phyloP scores from a whole-genome alignment of 2,797 vertebrate genomes.

The Catharus ustulatus region DNA sequence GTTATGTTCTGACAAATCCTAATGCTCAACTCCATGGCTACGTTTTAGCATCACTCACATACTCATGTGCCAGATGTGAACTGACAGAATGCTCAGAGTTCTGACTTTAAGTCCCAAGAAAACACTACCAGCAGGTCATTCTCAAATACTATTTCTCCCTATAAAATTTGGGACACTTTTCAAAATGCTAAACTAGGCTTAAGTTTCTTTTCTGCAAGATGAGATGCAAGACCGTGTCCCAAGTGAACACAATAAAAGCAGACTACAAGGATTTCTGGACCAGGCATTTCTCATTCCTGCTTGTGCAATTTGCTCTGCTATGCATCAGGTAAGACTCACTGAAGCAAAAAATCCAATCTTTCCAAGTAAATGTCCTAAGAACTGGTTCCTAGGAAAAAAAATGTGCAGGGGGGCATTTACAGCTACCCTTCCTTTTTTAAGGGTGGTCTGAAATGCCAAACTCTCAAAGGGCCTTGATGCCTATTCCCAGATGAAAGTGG shows the following conservation, averaged over 20 bases:
- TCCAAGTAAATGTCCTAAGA: constrained; percentile 30
- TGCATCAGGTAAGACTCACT: constrained; percentile 45
- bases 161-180: background rate
- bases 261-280: background rate
- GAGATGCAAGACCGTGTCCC: background rate
- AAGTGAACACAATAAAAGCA: background rate
- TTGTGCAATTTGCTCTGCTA: constrained; percentile 35
- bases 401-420: background rate
- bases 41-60: background rate
- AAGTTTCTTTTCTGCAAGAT: background rate
- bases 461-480: background rate
- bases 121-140: background rate
- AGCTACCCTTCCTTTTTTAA: background rate
- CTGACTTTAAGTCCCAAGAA: background rate
- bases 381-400: background rate
- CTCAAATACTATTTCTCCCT: background rate
- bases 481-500: background rate
- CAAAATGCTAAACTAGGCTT: background rate
- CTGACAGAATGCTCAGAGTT: background rate
- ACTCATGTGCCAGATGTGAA: background rate
- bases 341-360: constrained; percentile 60
- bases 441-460: background rate
- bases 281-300: constrained; percentile 18
- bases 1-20: background rate
- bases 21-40: background rate